Percentiles rank a stretch among this genome's conserved stretches.
phyloP scores from a whole-genome alignment of 1,140 invertebrate species.

The Heliconius eleuchia region DNA sequence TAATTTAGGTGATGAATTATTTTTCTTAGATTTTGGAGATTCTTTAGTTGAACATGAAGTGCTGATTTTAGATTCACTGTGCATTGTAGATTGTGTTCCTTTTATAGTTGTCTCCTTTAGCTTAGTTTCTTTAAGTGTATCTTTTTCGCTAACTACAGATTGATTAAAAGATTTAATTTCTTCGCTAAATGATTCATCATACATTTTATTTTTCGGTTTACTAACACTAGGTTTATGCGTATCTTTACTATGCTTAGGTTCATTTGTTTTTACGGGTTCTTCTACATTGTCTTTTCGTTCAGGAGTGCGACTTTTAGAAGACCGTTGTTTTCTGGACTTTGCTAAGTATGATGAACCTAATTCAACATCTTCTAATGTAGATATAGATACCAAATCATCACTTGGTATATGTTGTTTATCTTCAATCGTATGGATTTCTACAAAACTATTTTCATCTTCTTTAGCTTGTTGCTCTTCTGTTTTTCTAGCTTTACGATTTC shows the following conservation, averaged over 20 bases:
- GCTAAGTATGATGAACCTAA: constrained; percentile 47
- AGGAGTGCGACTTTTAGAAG: constrained; percentile 59
- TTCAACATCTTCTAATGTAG: constrained; percentile 64
- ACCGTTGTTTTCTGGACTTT: constrained; percentile 59
- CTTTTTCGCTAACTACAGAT: constrained; percentile 18
- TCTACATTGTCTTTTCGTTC: constrained; percentile 48
- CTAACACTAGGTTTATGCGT: not conserved
- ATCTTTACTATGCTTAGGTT: constrained; percentile 31
- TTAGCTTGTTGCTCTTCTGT: constrained; percentile 57
- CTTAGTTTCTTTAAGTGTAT: constrained; percentile 27
- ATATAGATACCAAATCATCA: constrained; percentile 70
- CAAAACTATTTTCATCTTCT: constrained; percentile 71
- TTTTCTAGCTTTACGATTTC: constrained; percentile 60
- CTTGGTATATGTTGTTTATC: constrained; percentile 59
- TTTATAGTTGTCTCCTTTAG: constrained; percentile 22
- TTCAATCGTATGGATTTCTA: constrained; percentile 74
- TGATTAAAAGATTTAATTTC: constrained; percentile 1
- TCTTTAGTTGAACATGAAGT: constrained; percentile 48
- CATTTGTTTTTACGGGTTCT: constrained; percentile 36
- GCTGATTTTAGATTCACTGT: constrained; percentile 27
- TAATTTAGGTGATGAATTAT: constrained; percentile 61
- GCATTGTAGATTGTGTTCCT: not conserved
- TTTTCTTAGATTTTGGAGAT: constrained; percentile 55
- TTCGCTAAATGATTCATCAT: not conserved
- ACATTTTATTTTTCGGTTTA: not conserved